Base-by-base conservation (phyloP, 2,888 invertebrate genomes). In the Apocheima hispidaria region DNA sequence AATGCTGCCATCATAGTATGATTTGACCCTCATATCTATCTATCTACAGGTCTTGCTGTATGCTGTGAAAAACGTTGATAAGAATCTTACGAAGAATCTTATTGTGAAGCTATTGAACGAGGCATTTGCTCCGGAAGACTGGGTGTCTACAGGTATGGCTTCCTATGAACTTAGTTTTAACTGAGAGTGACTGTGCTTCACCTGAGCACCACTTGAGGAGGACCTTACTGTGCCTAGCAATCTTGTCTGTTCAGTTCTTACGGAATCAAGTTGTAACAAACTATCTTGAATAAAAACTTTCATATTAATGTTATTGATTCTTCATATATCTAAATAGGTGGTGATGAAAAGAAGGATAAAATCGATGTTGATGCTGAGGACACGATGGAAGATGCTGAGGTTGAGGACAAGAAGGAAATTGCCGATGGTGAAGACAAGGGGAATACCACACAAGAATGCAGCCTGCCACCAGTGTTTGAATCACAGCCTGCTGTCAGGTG, bases 61-160 rank as follows among this genome's bases (percentile, higher is more conserved):
- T 70, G 94, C 95, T 0, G 78, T 96, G 2, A 94, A 94, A 48
- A 94, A 94, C 66, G 82, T 94, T 0, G 94, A 96, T 73, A 91
- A 93, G 50, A 93, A 93, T 53, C 72, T 94, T 18, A 86, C 90
- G 0, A 94, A 93, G 66, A 79, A 79, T 35, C 81, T 95, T 33
- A 73, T 96, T 0, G 94, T 94, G 69, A 94, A 94, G 75, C 88
- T 97, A 16, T 85, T 95, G 1, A 93, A 93, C 52, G 95, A 95
- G 68, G 94, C 95, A 68, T 95, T 96, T 75, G 92, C 88, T 0
- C 88, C 93, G 0, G 86, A 92, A 4, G 83, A 84, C 18, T 88
- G 88, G 84, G 77, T 77, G 2, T 71, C 82, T 6, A 75, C 64
- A 48, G 61, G 61, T 62, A 35, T n/a, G n/a, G n/a, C n/a, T n/a